Evolutionary conservation across 2,797 vertebrate genomes (phyloP), one percentile per base, ranked within the genome.

Genomic region (Coilia nasus): DNA sequence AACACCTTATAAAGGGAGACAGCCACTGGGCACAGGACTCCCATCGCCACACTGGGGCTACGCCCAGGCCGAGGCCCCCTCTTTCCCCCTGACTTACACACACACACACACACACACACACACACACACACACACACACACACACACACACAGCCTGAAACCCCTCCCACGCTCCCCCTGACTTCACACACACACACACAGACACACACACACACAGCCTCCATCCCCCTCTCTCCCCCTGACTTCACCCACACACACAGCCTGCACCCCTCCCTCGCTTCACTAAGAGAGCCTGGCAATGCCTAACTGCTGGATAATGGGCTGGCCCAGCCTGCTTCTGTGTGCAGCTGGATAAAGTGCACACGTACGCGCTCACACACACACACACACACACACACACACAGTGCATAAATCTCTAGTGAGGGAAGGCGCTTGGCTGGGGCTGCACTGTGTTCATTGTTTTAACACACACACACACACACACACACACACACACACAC

Each of bases 1-100:
- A 88, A 80, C 82, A 87, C 47, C 46, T 85, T 64, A 80, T 87
- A 81, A 64, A 83, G 83, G 28, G 41, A 12, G n/a, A 62, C 6
- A 62, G 4, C 59, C 15, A n/a, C 59, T 7, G 17, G 57, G 57
- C 59, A n/a, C 59, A 6, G 59, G 10, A n/a, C 60, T 11, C 60
- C 35, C 35, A 41, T 41, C 35, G 5, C 5, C 35, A 41, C 5
- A 41, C 35, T 54, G 50, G 1, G 50, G 47, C 47, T 50, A 50
- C 59, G 23, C 59, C 59, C 19, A n/a, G 59, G n/a, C 59, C 59
- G 21, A 60, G 59, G 60, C 60, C n/a, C 60, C 60, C n/a, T 23
- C 7, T 25, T 23, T 23, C 44, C 35, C 83, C 86, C 41, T 82
- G 60, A 56, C 80, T 44, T 6, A 82, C 82, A 81, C 82, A 47